A percentile compares a stretch with the other conserved stretches of the same genome.
Evolutionary conservation across 2,113 vertebrate genomes (phyloP).

Genomic region (Mustela nigripes): DNA sequence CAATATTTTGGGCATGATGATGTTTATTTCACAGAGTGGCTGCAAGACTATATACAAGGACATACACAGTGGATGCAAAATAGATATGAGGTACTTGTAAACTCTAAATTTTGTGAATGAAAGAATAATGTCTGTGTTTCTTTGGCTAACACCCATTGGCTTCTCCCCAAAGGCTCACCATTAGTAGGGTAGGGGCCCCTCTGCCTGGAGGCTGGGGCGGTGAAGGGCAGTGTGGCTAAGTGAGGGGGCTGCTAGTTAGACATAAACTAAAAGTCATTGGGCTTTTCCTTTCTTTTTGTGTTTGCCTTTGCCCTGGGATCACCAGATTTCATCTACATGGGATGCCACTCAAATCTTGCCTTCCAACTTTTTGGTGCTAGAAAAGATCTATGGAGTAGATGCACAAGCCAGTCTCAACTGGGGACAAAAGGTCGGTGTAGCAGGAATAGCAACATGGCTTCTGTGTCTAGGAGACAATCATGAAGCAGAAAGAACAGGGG

Average conservation of each 20-base stretch:
- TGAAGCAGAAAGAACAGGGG: not conserved
- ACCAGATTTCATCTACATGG: not conserved
- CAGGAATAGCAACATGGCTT: not conserved
- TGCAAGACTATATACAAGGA: not conserved
- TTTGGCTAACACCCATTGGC: not conserved
- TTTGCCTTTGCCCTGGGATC: not conserved
- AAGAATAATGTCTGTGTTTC: not conserved
- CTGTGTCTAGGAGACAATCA: not conserved
- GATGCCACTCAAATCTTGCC: too few species aligned
- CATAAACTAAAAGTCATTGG: too few species aligned
- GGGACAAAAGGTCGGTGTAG: not conserved
- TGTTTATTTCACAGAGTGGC: constrained; percentile 11
- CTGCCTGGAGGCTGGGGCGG: not conserved
- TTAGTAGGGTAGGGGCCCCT: not conserved
- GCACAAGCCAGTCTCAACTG: not conserved
- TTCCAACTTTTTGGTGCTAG: not conserved
- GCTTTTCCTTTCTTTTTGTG: not conserved
- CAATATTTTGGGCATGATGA: not conserved
- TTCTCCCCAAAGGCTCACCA: not conserved
- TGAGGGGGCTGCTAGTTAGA: not conserved
- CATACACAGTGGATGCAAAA: not conserved
- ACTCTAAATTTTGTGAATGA: not conserved
- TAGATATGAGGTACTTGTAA: not conserved
- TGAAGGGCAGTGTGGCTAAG: not conserved
- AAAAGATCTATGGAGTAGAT: not conserved